phyloP scores from a whole-genome alignment of 2,888 invertebrate species.

The Drosophila limbata region DNA sequence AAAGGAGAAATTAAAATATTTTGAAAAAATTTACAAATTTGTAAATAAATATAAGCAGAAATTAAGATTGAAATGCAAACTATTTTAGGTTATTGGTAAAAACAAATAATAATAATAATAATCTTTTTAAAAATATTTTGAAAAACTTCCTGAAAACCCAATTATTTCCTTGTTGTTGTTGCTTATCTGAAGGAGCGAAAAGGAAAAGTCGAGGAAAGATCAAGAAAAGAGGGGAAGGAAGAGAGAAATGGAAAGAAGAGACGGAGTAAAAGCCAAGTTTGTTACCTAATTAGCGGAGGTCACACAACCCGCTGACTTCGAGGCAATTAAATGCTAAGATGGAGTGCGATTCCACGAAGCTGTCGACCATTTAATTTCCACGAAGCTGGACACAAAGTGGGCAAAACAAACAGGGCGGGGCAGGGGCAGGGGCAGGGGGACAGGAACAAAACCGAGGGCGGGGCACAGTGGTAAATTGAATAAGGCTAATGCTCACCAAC shows the following conservation, averaged over 20 bases:
- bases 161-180: not conserved
- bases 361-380: slow-evolving; percentile 53
- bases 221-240: not conserved
- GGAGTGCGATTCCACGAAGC: slow-evolving; percentile 30
- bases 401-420: not conserved
- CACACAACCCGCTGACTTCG: slow-evolving; percentile 34
- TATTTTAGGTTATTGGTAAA: too few relatives aligned
- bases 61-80: too few relatives aligned
- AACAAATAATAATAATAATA: not conserved
- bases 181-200: slow-evolving; percentile 58
- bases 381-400: slow-evolving; percentile 33
- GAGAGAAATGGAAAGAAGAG: not conserved
- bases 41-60: too few relatives aligned
- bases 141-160: not conserved
- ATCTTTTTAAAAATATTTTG: not conserved
- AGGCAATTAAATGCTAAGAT: slow-evolving; percentile 73
- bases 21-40: too few relatives aligned
- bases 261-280: slow-evolving; percentile 51
- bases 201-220: slow-evolving; percentile 35
- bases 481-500: slow-evolving; percentile 79
- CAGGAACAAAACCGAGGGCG: not conserved
- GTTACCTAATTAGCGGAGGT: slow-evolving; percentile 54
- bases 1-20: not conserved
- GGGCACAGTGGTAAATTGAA: slow-evolving; percentile 66
- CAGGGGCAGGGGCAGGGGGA: not conserved